A percentile compares a stretch with the other conserved stretches of the same genome.
Conservation (phyloP, 2,797 vertebrate genomes). For the Zenarchopterus dispar region DNA sequence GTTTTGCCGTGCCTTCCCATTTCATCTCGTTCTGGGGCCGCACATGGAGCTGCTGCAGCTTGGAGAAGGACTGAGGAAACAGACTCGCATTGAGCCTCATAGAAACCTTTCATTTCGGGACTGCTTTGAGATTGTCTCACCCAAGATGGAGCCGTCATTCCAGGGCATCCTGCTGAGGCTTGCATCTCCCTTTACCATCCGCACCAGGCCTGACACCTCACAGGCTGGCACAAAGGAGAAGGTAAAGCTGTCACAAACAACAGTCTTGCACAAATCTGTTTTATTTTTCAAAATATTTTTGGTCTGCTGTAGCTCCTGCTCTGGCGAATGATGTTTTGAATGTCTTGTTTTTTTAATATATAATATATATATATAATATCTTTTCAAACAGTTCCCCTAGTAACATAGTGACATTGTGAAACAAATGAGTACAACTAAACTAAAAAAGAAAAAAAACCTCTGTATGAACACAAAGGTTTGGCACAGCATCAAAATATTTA, state of each 20-base stretch:
- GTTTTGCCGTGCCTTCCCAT: conserved; percentile 96
- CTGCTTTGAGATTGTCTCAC: conserved; percentile 95
- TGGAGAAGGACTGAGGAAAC: conserved; percentile 92
- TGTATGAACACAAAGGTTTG: no score
- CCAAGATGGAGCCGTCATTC: conserved; percentile 92
- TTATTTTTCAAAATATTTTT: no score
- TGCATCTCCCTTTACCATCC: conserved; percentile 96
- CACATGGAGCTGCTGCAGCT: conserved; percentile 94
- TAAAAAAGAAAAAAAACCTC: no score
- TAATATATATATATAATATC: no score
- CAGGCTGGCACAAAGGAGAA: conserved; percentile 91
- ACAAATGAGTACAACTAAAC: no score
- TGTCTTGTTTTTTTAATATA: no score
- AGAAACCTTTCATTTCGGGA: conserved; percentile 91
- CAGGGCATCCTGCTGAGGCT: conserved; percentile 91
- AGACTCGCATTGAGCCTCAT: conserved; percentile 89
- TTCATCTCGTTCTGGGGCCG: conserved; percentile 94
- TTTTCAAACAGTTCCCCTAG: no score
- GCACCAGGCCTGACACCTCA: conserved; percentile 88
- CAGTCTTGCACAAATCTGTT: not conserved
- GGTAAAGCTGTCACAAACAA: conserved; percentile 78
- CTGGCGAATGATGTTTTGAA: not conserved
- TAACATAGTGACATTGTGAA: no score
- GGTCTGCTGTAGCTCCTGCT: not conserved
- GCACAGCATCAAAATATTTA: no score